Evolutionary conservation across 2,888 invertebrate species (phyloP).

Genomic region (Ceramica pisi): DNA sequence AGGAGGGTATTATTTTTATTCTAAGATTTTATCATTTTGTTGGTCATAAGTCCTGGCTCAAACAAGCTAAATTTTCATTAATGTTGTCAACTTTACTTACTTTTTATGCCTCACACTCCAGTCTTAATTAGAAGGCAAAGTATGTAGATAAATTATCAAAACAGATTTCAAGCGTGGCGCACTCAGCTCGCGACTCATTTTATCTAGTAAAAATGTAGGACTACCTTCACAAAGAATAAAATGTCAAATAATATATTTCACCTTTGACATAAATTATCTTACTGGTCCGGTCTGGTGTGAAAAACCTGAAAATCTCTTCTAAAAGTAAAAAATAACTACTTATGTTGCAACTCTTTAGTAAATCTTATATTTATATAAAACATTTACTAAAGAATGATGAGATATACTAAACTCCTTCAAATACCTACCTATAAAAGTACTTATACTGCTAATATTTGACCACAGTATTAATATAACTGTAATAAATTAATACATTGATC

Average conservation of each 20-base stretch:
- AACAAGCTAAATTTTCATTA: too few species aligned
- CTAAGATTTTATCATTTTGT: not conserved
- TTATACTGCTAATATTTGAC: slow-evolving; percentile 48
- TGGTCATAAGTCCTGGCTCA: not conserved
- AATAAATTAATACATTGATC: slow-evolving; percentile 49
- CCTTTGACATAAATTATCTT: not conserved
- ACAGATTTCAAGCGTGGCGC: too few species aligned
- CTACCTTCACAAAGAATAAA: too few species aligned
- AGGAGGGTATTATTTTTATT: too few species aligned
- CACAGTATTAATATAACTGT: slow-evolving; percentile 41
- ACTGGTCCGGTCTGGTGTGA: not conserved
- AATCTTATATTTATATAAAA: not conserved
- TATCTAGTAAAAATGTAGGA: too few species aligned
- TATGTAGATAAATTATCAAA: too few species aligned
- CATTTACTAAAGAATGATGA: too few species aligned
- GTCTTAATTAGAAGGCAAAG: too few species aligned
- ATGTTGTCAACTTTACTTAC: too few species aligned
- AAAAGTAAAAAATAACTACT: not conserved
- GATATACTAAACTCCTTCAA: slow-evolving; percentile 24
- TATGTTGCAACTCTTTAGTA: slow-evolving; percentile 9
- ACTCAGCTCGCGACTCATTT: too few species aligned
- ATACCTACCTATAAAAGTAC: slow-evolving; percentile 47
- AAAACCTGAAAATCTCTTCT: not conserved
- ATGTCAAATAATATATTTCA: too few species aligned
- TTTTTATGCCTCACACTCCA: too few species aligned